Base-by-base conservation (phyloP, 2,797 vertebrate genomes). In the Muscicapa comitata region DNA sequence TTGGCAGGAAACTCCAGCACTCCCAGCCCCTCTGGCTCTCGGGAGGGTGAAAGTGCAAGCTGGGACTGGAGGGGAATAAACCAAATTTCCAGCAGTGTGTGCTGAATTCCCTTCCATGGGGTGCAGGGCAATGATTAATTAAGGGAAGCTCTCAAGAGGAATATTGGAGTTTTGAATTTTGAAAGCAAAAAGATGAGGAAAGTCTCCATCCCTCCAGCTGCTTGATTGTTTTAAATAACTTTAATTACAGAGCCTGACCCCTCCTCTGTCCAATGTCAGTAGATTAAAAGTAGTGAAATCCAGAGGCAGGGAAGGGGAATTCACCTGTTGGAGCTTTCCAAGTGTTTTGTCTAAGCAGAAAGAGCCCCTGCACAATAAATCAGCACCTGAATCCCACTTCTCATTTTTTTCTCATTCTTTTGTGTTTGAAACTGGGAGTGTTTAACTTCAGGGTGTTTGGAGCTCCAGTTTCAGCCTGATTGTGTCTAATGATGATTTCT, bases 1-100 rank as follows among this genome's bases (percentile, higher is more conserved):
- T 82, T 83, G 82, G 42, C 82, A 90, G 94, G 91, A 96, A 96
- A 42, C 54, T 24, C 48, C 68, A 37, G 33, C 68, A 1, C 17
- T 87, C 31, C 9, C 33, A 70, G 70, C 65, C 21, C 11, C 48
- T 55, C 10, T 4, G 71, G 13, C 28, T 47, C 43, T 48, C 8
- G 2, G 51, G 2, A 35, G 40, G 55, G 38, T 38, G 45, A 28
- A 50, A 67, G 33, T 9, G 37, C 38, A 17, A 28, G 15, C 48
- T 50, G 48, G 48, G 48, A 25, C 11, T 47, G 28, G 1, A 13
- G 43, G 5, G 24, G 57, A 48, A 73, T 25, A 51, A 87, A 62
- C 1, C 2, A 1, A 7, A 35, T 33, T 54, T 5, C 8, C 11
- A 1, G 13, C 23, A 0, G 8, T 1, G 15, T 5, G n/a, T 13